Evolutionary conservation across 2,797 vertebrate genomes (phyloP), one percentile per base, ranked within the genome.

Genomic region (Hippocampus kuda): DNA sequence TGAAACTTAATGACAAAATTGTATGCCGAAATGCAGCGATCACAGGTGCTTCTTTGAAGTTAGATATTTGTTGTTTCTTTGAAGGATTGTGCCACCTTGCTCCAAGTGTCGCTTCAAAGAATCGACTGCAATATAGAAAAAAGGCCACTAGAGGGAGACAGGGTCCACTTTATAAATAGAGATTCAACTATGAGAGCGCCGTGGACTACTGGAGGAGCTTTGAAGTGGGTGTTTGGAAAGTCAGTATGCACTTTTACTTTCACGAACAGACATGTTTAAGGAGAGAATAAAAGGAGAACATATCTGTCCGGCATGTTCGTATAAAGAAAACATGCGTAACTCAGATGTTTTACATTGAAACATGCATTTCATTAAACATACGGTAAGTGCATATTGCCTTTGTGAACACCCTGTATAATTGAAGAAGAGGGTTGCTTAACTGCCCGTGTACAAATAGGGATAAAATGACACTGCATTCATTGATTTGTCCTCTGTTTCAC

Each of bases 131-230:
- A 72, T 78, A 16, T 27, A 48, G 13, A 0, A 24, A 69, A 51
- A 1, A 24, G 53, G 13, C 75, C 90, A 81, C 74, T 70, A 84
- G 88, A 66, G 76, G 88, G 81, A 63, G 74, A 27, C 70, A 88
- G 26, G 79, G 73, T 22, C 68, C 66, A 7, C 65, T 16, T 76
- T 70, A 67, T 26, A 7, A 56, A 20, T 13, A 16, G 0, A 30
- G 20, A 56, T 41, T 42, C 18, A 63, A 63, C 18, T n/a, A 38
- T 24, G 5, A 30, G n/a, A 11, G 12, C 10, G 20, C 34, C 34
- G 3, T 11, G 11, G 20, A 20, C 30, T 66, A 22, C 16, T 41
- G 38, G 4, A 61, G 5, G 11, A 26, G 56, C 27, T 71, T 70
- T 38, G 34, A 38, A 38, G 34, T 38, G 34, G 34, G 34, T 48